Conservation (phyloP, 2,888 invertebrate genomes). For the Ariolimax columbianus region DNA sequence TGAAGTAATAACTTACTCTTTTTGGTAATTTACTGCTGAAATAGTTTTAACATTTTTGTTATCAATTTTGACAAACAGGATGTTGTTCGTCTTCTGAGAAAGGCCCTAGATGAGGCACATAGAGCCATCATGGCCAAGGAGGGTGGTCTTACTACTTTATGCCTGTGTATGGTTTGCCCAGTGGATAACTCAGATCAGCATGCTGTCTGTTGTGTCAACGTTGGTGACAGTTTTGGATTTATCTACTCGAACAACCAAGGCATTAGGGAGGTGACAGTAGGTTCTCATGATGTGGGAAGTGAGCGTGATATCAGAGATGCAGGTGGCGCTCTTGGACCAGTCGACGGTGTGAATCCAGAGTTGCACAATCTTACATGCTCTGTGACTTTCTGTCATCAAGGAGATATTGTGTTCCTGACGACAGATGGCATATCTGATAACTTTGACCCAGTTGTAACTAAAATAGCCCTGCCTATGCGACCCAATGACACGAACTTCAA, state of each 20-base stretch:
- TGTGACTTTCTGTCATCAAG: conserved; percentile 87
- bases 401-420: conserved; percentile 91
- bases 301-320: conserved; percentile 94
- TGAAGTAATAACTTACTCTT: too few relatives aligned
- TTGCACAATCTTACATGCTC: conserved; percentile 91
- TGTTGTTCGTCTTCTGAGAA: conserved; percentile 87
- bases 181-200: conserved; percentile 80
- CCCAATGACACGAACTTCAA: conserved; percentile 59
- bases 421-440: conserved; percentile 95
- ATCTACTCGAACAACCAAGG: conserved; percentile 87
- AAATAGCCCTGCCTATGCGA: conserved; percentile 83
- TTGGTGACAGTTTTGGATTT: conserved; percentile 93
- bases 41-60: neutral
- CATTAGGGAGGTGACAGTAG: conserved; percentile 88
- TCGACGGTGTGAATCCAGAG: conserved; percentile 89
- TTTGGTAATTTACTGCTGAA: neutral
- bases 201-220: conserved; percentile 91
- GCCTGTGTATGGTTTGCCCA: conserved; percentile 85
- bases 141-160: conserved; percentile 87
- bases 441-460: conserved; percentile 93
- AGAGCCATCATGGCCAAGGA: conserved; percentile 89
- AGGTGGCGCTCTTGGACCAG: conserved; percentile 91
- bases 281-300: conserved; percentile 89
- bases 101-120: conserved; percentile 91
- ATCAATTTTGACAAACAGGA: conserved; percentile 80